Evolutionary conservation across 1,140 invertebrate species (phyloP).

Genomic region (Lysiphlebus fabarum): DNA sequence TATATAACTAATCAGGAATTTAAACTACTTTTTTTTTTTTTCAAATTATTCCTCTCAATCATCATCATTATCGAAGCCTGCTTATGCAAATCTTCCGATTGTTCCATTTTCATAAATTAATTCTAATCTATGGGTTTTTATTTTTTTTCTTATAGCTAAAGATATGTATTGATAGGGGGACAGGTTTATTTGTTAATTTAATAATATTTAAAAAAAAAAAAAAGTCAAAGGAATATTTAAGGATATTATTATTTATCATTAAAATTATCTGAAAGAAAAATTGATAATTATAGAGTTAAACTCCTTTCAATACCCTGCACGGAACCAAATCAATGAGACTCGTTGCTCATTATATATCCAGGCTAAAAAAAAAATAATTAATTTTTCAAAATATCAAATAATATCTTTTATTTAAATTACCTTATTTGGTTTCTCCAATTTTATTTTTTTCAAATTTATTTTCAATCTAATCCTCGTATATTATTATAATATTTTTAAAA

Average conservation of each 20-base stretch:
- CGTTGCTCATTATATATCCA: conserved; percentile 38
- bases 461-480: not conserved
- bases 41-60: too few relatives aligned
- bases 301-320: conserved; percentile 49
- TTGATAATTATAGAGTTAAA: conserved; percentile 30
- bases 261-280: conserved; percentile 13
- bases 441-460: not conserved
- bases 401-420: not conserved
- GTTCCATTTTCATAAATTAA: not conserved
- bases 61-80: conserved; percentile 15
- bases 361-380: conserved; percentile 20
- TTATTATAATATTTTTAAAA: too few relatives aligned
- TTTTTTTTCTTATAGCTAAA: too few relatives aligned
- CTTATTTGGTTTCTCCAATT: not conserved
- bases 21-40: too few relatives aligned
- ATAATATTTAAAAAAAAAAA: too few relatives aligned
- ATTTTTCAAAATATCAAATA: too few relatives aligned
- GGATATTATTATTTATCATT: not conserved
- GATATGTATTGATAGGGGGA: too few relatives aligned
- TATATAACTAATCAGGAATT: too few relatives aligned
- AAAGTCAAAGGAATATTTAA: too few relatives aligned
- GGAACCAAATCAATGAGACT: conserved; percentile 57
- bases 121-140: too few relatives aligned
- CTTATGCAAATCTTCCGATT: conserved; percentile 7
- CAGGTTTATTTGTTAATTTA: too few relatives aligned